These are phyloP conservation scores for Pocillopora verrucosa DNA, from an alignment of 64 coral and sea anemone genomes.

Conservation along the genomic window DNA sequence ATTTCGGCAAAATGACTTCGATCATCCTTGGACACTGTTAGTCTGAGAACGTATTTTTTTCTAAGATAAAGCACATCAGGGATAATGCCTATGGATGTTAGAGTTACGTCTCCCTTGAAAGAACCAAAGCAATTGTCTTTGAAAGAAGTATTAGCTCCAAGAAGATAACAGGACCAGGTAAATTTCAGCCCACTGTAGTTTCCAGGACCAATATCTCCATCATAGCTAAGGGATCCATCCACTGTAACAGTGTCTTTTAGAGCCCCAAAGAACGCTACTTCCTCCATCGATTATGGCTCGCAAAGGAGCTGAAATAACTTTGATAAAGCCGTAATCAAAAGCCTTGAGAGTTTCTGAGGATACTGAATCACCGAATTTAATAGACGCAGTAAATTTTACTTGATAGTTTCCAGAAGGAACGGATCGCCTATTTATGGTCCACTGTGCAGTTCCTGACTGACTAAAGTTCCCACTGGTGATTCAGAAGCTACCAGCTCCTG, in stretches of 20 bases:
- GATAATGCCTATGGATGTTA: not conserved
- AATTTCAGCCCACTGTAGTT: not conserved
- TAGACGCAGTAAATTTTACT: slow-evolving; percentile 3
- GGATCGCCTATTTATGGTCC: slow-evolving; percentile 23
- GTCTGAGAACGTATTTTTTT: not conserved
- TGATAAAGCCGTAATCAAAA: slow-evolving; percentile 27
- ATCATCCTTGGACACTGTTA: slow-evolving; percentile 10
- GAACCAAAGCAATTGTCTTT: slow-evolving; percentile 2
- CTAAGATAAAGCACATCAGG: not conserved
- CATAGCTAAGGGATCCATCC: slow-evolving; percentile 11
- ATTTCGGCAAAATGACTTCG: slow-evolving; percentile 12
- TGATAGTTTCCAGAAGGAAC: not conserved
- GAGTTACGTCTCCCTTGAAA: not conserved
- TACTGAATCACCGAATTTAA: not conserved
- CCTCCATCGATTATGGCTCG: slow-evolving; percentile 17
- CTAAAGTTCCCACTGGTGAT: not conserved
- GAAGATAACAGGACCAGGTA: slow-evolving; percentile 2
- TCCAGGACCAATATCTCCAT: slow-evolving; percentile 35
- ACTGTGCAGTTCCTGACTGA: slow-evolving; percentile 15
- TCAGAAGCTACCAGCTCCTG: not conserved
- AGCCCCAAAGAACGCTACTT: slow-evolving; percentile 35
- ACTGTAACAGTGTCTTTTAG: not conserved
- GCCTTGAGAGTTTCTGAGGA: not conserved
- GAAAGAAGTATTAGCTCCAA: not conserved
- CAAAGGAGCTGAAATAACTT: slow-evolving; percentile 7